Conservation (phyloP, 1,140 invertebrate species). For the Conopomorpha cramerella region DNA sequence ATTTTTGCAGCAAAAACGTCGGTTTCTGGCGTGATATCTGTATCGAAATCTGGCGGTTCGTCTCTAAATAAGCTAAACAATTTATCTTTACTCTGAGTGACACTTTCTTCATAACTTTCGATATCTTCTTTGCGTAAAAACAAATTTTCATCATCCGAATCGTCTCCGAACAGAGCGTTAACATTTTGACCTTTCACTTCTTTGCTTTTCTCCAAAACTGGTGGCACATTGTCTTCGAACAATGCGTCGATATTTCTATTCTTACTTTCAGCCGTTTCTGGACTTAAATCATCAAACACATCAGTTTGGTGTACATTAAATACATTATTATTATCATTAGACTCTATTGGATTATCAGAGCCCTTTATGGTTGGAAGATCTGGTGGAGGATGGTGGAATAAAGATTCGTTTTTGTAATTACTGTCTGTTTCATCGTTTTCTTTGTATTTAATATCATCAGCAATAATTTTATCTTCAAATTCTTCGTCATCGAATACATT, state of each 20-base stretch:
- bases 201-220: conserved; percentile 34
- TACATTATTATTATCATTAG: background rate
- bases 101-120: conserved; percentile 16
- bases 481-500: conserved; percentile 1
- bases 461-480: no score
- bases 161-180: conserved; percentile 46
- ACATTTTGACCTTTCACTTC: conserved; percentile 44
- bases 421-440: background rate
- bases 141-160: conserved; percentile 42
- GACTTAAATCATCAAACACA: background rate
- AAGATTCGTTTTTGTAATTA: no score
- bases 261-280: no score
- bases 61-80: conserved; percentile 40
- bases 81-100: conserved; percentile 20
- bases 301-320: background rate
- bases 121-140: conserved; percentile 42
- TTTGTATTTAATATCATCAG: background rate
- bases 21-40: conserved; percentile 23
- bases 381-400: no score
- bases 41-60: conserved; percentile 42
- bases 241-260: no score
- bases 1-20: no score
- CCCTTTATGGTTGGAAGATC: no score
- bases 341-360: background rate
- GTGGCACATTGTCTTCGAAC: conserved; percentile 28